phyloP scores from a whole-genome alignment of 2,888 invertebrate species.

The Allacma fusca region DNA sequence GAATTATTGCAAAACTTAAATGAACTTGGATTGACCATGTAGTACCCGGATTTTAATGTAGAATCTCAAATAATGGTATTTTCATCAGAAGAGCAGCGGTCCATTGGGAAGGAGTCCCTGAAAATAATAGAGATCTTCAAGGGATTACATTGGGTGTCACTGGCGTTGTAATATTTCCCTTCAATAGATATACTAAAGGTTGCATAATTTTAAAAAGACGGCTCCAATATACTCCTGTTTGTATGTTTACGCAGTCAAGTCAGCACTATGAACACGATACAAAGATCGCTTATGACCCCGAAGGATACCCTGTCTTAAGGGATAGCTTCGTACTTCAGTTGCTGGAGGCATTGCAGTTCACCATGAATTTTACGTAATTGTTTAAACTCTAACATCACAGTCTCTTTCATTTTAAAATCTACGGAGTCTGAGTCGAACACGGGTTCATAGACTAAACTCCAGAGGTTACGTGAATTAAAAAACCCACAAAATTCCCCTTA shows the following conservation, averaged over 20 bases:
- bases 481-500: neutral
- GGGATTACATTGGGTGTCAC: neutral
- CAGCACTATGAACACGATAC: neutral
- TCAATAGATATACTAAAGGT: too few relatives aligned
- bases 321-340: neutral
- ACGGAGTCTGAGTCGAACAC: too few relatives aligned
- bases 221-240: too few relatives aligned
- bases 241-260: neutral
- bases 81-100: neutral
- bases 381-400: too few relatives aligned
- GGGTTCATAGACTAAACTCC: too few relatives aligned
- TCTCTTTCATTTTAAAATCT: too few relatives aligned
- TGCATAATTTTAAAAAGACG: too few relatives aligned
- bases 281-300: neutral
- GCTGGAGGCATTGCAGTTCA: neutral
- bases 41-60: too few relatives aligned
- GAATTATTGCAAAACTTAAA: too few relatives aligned
- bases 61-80: too few relatives aligned
- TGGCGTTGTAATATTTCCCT: neutral
- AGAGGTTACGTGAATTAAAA: too few relatives aligned
- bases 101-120: neutral
- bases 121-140: neutral
- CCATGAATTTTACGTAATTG: conserved; percentile 8
- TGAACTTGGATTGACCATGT: too few relatives aligned
- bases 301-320: neutral